Evolutionary conservation across 2,113 vertebrate genomes (phyloP).

Genomic region (Periophthalmodon schlosseri): DNA sequence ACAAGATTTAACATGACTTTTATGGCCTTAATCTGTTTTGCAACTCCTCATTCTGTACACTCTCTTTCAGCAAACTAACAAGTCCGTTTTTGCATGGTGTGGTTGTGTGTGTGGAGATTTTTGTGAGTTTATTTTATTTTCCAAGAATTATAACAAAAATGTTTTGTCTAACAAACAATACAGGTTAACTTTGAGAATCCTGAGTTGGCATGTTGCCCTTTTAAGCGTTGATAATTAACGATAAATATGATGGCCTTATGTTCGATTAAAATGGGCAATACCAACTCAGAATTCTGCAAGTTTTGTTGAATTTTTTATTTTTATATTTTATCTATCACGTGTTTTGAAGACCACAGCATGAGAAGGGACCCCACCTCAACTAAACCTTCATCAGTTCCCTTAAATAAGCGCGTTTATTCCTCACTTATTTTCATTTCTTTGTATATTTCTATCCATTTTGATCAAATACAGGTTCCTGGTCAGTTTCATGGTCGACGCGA

Average conservation of each 20-base stretch:
- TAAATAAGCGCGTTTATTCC: conserved; percentile 14
- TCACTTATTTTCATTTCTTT: background rate
- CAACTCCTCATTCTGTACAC: conserved; percentile 11
- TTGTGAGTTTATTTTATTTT: conserved; percentile 7
- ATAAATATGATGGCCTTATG: background rate
- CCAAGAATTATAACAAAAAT: conserved; percentile 10
- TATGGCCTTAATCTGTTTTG: conserved; percentile 6
- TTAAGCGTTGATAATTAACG: background rate
- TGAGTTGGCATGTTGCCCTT: conserved; percentile 39
- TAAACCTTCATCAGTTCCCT: conserved; percentile 40
- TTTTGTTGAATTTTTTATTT: conserved; percentile 9
- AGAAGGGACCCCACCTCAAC: conserved; percentile 49
- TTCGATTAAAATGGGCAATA: conserved; percentile 1
- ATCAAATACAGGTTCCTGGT: conserved; percentile 88
- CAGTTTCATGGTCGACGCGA: conserved; percentile 98
- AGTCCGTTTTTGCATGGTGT: conserved; percentile 49
- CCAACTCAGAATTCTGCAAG: conserved; percentile 59
- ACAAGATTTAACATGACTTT: background rate
- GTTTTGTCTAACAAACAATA: conserved; percentile 17
- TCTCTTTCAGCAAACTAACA: conserved; percentile 36
- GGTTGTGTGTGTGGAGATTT: conserved; percentile 32
- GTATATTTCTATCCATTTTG: background rate
- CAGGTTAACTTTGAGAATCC: conserved; percentile 35
- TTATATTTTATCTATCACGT: conserved; percentile 36
- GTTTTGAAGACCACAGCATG: conserved; percentile 67